phyloP scores from a whole-genome alignment of 1,140 invertebrate species.

The Sitobion miscanthi region DNA sequence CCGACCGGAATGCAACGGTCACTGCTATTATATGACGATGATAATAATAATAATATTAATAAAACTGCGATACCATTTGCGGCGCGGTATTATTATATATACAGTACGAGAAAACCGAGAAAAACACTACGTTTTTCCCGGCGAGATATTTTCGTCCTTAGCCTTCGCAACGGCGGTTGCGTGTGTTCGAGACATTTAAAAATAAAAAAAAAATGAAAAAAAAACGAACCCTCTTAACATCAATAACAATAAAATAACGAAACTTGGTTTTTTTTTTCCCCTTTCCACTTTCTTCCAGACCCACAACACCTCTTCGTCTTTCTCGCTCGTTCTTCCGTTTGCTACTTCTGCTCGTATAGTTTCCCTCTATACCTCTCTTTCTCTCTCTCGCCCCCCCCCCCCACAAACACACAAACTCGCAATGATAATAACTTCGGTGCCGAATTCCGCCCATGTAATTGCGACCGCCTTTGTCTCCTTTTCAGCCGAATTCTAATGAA shows the following conservation, averaged over 20 bases:
- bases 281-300: not conserved
- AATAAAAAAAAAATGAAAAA: conserved; percentile 27
- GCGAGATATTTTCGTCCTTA: not conserved
- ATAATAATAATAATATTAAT: not conserved
- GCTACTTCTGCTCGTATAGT: not conserved
- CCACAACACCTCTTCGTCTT: not conserved
- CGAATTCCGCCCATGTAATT: conserved; percentile 42
- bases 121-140: not conserved
- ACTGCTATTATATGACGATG: not conserved
- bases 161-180: conserved; percentile 22
- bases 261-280: conserved; percentile 31
- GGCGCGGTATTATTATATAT: not conserved
- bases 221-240: conserved; percentile 49
- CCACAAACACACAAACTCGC: not conserved
- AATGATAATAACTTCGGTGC: conserved; percentile 43
- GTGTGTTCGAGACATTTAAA: conserved; percentile 41
- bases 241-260: conserved; percentile 51
- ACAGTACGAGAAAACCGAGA: not conserved
- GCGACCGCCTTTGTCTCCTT: conserved; percentile 45
- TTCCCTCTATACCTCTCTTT: not conserved
- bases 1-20: conserved; percentile 3
- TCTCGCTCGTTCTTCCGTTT: not conserved
- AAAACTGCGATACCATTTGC: not conserved
- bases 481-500: conserved; percentile 49
- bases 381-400: not conserved